Conservation (phyloP, 2,113 vertebrate genomes). For the Bagarius yarrelli region DNA sequence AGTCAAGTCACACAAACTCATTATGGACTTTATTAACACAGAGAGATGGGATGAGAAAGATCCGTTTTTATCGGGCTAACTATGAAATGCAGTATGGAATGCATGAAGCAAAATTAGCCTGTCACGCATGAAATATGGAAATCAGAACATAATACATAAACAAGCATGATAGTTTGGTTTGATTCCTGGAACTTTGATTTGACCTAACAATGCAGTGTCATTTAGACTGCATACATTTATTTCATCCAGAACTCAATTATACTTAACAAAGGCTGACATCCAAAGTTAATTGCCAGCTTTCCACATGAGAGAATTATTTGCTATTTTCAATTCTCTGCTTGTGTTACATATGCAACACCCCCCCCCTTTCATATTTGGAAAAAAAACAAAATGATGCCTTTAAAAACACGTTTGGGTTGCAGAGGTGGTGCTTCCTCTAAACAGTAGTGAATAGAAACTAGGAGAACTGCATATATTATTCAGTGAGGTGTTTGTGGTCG, state of each 20-base stretch:
- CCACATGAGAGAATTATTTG: conserved; percentile 79
- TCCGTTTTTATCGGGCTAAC: neutral
- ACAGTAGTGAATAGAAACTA: conserved; percentile 36
- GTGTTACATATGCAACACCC: conserved; percentile 68
- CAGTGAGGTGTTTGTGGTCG: conserved; percentile 36
- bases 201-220: conserved; percentile 71
- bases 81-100: conserved; percentile 37
- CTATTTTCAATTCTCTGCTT: conserved; percentile 74
- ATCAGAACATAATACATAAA: conserved; percentile 64
- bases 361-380: conserved; percentile 67
- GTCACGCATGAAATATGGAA: conserved; percentile 65
- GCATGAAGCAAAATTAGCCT: conserved; percentile 59
- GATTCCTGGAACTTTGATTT: conserved; percentile 64
- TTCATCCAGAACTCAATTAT: conserved; percentile 80
- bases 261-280: conserved; percentile 80
- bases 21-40: conserved; percentile 38
- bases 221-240: conserved; percentile 75
- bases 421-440: conserved; percentile 29
- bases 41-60: neutral
- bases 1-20: conserved; percentile 28
- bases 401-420: conserved; percentile 49
- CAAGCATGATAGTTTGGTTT: conserved; percentile 69
- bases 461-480: conserved; percentile 42
- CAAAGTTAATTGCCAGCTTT: conserved; percentile 78
- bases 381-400: conserved; percentile 66